Conservation (phyloP, 2,797 vertebrate genomes). For the Pampus argenteus region DNA sequence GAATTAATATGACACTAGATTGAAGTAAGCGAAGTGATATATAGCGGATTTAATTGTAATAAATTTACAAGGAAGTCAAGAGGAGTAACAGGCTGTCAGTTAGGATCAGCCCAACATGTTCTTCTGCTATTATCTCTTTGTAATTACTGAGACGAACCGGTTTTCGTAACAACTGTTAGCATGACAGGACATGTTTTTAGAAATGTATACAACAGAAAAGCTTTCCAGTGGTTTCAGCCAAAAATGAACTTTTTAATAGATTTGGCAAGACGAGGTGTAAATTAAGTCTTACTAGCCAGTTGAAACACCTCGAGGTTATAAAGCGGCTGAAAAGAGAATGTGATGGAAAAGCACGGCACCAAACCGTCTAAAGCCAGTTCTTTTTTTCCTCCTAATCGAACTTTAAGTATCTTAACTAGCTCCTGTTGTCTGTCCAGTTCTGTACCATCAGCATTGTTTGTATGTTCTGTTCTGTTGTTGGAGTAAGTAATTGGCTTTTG, state of each 20-base stretch:
- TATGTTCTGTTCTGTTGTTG: neutral
- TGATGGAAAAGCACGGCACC: slow-evolving; percentile 26
- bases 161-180: slow-evolving; percentile 38
- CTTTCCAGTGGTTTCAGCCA: slow-evolving; percentile 47
- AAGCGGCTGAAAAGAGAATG: slow-evolving; percentile 45
- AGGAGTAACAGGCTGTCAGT: slow-evolving; percentile 1
- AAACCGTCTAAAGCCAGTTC: slow-evolving; percentile 27
- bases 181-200: slow-evolving; percentile 14
- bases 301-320: slow-evolving; percentile 46
- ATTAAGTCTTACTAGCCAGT: slow-evolving; percentile 23
- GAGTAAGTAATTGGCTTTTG: slow-evolving; percentile 12
- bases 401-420: too few species aligned
- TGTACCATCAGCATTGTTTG: slow-evolving; percentile 1
- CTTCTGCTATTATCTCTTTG: slow-evolving; percentile 31
- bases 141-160: slow-evolving; percentile 16
- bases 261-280: slow-evolving; percentile 39
- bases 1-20: slow-evolving; percentile 9
- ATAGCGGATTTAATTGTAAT: neutral
- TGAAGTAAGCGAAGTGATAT: neutral
- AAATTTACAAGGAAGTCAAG: neutral
- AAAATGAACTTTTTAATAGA: slow-evolving; percentile 37
- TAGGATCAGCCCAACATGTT: neutral
- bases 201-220: slow-evolving; percentile 38
- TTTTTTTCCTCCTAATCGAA: slow-evolving; percentile 13
- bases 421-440: neutral